Percentiles rank a stretch among this genome's conserved stretches.
These are phyloP conservation scores for Noturus placidus DNA, from an alignment of 2,113 vertebrate genomes.

Conservation along the genomic window DNA sequence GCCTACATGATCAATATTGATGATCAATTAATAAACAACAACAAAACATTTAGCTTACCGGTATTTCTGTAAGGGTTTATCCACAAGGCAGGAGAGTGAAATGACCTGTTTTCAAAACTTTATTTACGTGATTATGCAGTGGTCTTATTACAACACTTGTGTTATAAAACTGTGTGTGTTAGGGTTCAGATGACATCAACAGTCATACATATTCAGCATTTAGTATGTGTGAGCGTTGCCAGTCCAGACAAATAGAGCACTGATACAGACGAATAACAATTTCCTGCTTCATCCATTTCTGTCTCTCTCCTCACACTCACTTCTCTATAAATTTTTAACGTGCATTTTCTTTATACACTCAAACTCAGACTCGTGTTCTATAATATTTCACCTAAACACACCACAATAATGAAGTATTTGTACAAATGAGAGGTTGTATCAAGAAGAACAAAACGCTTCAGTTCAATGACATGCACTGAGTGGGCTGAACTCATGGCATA, in stretches of 20 bases:
- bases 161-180: not conserved
- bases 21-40: not conserved
- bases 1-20: not conserved
- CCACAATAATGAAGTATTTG: not conserved
- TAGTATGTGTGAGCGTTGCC: not conserved
- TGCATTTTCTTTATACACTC: not conserved
- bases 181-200: not conserved
- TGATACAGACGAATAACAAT: conserved; percentile 43
- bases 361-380: not conserved
- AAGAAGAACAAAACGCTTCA: not conserved
- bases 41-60: not conserved
- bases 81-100: not conserved
- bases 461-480: too few species aligned
- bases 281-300: conserved; percentile 45
- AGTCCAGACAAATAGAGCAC: conserved; percentile 38
- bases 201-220: not conserved
- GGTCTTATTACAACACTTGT: not conserved
- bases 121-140: not conserved
- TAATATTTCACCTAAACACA: not conserved
- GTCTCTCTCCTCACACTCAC: not conserved
- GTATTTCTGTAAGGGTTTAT: not conserved
- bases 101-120: not conserved
- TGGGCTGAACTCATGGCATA: not conserved
- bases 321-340: not conserved
- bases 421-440: not conserved